phyloP scores from a whole-genome alignment of 2,888 invertebrate genomes.

The Andrena dorsata region DNA sequence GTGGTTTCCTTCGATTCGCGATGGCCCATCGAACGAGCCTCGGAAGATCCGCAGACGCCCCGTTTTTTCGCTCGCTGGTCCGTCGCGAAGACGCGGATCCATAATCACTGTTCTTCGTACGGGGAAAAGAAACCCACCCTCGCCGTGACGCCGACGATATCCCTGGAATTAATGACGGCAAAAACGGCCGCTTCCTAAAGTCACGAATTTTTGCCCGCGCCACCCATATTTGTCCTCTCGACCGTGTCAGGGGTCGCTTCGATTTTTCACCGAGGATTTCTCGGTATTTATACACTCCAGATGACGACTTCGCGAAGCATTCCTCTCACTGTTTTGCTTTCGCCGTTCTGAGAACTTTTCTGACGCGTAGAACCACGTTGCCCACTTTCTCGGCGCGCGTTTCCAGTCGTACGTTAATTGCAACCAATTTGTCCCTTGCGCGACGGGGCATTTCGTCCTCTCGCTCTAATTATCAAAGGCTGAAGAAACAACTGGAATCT shows the following conservation, averaged over 20 bases:
- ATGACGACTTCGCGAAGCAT: conserved; percentile 13
- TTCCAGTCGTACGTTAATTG: neutral
- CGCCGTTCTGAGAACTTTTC: neutral
- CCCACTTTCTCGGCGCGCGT: neutral
- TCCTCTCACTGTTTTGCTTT: neutral
- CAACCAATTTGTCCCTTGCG: no score
- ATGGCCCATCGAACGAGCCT: conserved; percentile 14
- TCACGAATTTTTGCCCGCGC: conserved; percentile 41
- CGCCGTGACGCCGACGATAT: conserved; percentile 54
- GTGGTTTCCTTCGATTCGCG: neutral
- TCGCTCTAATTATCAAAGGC: neutral
- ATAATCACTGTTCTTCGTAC: conserved; percentile 55
- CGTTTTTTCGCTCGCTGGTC: neutral
- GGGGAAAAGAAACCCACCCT: conserved; percentile 50
- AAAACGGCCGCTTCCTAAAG: conserved; percentile 57
- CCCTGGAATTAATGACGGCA: conserved; percentile 62
- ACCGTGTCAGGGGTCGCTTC: neutral
- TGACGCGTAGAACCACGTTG: neutral
- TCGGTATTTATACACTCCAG: conserved; percentile 39
- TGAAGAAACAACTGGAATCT: neutral
- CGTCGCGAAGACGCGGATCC: conserved; percentile 26
- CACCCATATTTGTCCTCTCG: conserved; percentile 13
- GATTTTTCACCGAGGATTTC: conserved; percentile 30
- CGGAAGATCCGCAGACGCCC: neutral
- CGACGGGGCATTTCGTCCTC: neutral